Evolutionary conservation across 2,797 vertebrate genomes (phyloP).

Genomic region (Emydoidea blandingii): DNA sequence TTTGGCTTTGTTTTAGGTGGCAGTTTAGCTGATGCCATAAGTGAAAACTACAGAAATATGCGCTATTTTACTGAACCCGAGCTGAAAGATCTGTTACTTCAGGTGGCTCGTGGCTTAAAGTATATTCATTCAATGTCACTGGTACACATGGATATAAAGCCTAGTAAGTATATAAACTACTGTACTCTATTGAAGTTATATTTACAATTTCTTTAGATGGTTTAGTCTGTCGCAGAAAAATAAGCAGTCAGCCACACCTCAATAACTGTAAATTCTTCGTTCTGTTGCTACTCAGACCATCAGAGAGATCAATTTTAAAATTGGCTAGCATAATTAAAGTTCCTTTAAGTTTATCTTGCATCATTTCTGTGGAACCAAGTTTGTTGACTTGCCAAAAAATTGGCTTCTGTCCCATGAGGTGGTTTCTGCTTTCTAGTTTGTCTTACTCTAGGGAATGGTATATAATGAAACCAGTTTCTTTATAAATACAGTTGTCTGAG

Average conservation of each 20-base stretch:
- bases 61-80: slow-evolving; percentile 91
- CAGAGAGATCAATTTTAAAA: slow-evolving; percentile 55
- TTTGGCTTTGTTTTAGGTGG: slow-evolving; percentile 81
- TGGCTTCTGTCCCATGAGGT: slow-evolving; percentile 28
- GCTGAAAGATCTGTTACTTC: slow-evolving; percentile 94
- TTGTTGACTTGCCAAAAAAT: slow-evolving; percentile 39
- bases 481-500: neutral
- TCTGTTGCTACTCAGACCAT: slow-evolving; percentile 25
- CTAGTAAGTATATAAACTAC: slow-evolving; percentile 88
- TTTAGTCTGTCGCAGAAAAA: slow-evolving; percentile 49
- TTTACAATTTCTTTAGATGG: slow-evolving; percentile 14
- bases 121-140: slow-evolving; percentile 97
- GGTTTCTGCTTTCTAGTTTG: neutral
- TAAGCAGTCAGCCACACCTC: slow-evolving; percentile 57
- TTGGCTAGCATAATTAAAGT: slow-evolving; percentile 44
- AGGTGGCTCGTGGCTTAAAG: slow-evolving; percentile 93
- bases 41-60: slow-evolving; percentile 91
- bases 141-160: slow-evolving; percentile 99
- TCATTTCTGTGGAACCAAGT: slow-evolving; percentile 49
- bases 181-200: neutral
- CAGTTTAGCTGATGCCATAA: slow-evolving; percentile 93
- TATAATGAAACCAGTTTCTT: neutral
- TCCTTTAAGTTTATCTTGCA: slow-evolving; percentile 63
- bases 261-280: slow-evolving; percentile 61
- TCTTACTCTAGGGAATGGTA: neutral